These are phyloP conservation scores for Orthonychiurus folsomi DNA, from an alignment of 2,888 invertebrate genomes.

Conservation along the genomic window DNA sequence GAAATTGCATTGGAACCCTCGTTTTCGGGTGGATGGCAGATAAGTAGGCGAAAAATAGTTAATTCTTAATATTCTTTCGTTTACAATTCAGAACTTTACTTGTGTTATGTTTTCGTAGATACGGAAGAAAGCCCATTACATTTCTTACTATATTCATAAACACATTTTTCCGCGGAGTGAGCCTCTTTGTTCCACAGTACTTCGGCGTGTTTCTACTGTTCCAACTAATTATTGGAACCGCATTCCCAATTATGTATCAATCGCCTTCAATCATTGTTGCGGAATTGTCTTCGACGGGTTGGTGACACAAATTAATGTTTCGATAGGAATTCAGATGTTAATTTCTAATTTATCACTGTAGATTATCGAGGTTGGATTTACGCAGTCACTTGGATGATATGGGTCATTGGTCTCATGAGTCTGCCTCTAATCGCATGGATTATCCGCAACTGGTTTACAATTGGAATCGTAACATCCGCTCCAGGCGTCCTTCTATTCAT, in stretches of 20 bases:
- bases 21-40: conserved; percentile 53
- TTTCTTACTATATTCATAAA: conserved; percentile 46
- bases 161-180: conserved; percentile 21
- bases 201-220: conserved; percentile 22
- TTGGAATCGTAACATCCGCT: conserved; percentile 40
- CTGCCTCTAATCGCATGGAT: conserved; percentile 42
- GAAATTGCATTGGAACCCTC: conserved; percentile 52
- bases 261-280: conserved; percentile 27
- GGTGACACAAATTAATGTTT: neutral
- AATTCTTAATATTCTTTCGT: neutral
- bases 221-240: conserved; percentile 26
- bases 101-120: conserved; percentile 42
- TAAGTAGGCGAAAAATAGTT: conserved; percentile 45
- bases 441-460: conserved; percentile 40
- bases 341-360: conserved; percentile 6
- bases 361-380: conserved; percentile 30
- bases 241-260: conserved; percentile 33
- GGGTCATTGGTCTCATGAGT: conserved; percentile 40
- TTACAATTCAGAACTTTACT: too few species aligned
- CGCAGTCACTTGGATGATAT: conserved; percentile 22
- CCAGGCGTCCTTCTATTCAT: conserved; percentile 36
- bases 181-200: conserved; percentile 25
- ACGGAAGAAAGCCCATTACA: conserved; percentile 49
- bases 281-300: conserved; percentile 33
- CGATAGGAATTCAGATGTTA: neutral